phyloP scores from a whole-genome alignment of 2,888 invertebrate genomes.

The Yponomeuta malinellus region DNA sequence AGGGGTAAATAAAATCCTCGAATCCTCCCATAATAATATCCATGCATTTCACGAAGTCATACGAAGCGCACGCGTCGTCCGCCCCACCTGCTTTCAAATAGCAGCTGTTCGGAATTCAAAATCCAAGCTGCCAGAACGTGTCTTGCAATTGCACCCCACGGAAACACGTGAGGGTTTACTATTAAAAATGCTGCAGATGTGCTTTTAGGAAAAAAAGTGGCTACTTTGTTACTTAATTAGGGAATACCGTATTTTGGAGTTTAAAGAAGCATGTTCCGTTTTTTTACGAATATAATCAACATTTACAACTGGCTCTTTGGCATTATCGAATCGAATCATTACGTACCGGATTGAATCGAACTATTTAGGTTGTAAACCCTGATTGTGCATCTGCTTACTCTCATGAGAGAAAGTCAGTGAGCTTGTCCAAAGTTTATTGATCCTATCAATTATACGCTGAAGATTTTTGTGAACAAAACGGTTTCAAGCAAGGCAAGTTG shows the following conservation, averaged over 20 bases:
- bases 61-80: not conserved
- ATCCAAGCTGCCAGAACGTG: not conserved
- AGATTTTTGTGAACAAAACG: no score
- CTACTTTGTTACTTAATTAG: not conserved
- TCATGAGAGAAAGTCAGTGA: not conserved
- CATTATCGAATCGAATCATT: no score
- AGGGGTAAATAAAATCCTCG: not conserved
- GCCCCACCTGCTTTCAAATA: not conserved
- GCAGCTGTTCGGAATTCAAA: not conserved
- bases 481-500: no score
- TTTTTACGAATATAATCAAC: no score
- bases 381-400: no score
- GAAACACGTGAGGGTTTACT: not conserved
- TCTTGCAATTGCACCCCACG: not conserved
- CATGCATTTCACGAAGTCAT: not conserved
- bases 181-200: not conserved
- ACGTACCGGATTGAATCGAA: no score
- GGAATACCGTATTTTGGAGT: no score
- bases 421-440: not conserved
- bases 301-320: no score
- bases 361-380: no score
- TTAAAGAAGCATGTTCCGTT: no score
- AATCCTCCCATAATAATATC: not conserved
- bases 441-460: constrained; percentile 2
- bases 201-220: not conserved